Conservation (phyloP, 2,113 vertebrate species). For the Hyaena hyaena region DNA sequence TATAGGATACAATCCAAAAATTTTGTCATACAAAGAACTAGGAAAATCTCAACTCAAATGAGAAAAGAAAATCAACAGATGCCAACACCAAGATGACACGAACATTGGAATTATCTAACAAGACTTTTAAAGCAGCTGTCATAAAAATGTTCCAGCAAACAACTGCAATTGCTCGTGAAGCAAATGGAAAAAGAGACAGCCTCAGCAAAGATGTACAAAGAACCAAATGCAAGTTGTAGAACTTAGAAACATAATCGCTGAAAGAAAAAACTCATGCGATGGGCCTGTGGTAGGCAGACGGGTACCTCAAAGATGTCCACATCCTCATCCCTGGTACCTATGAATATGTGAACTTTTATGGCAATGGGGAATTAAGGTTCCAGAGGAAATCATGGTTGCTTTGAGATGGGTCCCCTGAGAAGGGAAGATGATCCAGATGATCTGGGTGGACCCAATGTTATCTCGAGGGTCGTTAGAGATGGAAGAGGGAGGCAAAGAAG, state of each 20-base stretch:
- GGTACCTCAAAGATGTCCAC: neutral
- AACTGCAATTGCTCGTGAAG: neutral
- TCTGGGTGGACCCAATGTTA: neutral
- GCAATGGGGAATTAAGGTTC: neutral
- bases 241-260: neutral
- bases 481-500: neutral
- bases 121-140: conserved; percentile 40
- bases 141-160: conserved; percentile 36
- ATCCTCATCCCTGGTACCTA: neutral
- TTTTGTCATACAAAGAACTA: conserved; percentile 55
- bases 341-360: neutral
- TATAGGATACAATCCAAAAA: conserved; percentile 41
- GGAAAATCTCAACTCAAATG: conserved; percentile 46
- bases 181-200: conserved; percentile 38
- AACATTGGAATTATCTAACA: conserved; percentile 46
- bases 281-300: neutral
- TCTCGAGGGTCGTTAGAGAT: neutral
- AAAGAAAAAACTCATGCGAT: conserved; percentile 1
- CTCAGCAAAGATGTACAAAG: neutral
- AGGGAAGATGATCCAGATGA: neutral
- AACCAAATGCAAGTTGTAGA: conserved; percentile 3
- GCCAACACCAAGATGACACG: conserved; percentile 58
- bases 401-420: neutral
- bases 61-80: conserved; percentile 64
- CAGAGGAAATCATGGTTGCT: neutral